Conservation (phyloP, 2,888 invertebrate species). For the Azorinus chamasolen region DNA sequence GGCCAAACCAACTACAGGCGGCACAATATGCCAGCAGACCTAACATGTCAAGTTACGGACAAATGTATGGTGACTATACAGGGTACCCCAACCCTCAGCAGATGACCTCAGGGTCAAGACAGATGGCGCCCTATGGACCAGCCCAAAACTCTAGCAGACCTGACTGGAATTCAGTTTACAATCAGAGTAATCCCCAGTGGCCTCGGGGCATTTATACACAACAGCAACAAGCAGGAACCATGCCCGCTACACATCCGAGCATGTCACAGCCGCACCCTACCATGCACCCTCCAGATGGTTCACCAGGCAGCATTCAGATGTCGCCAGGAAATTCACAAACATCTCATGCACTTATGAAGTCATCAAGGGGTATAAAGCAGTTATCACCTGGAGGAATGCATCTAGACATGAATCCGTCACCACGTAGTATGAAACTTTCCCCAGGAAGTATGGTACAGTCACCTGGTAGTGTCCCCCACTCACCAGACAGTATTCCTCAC, state of each 20-base stretch:
- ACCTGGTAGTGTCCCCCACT: slow-evolving; percentile 4
- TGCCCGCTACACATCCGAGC: too few species aligned
- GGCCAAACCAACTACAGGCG: not conserved
- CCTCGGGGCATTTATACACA: too few species aligned
- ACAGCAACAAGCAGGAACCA: too few species aligned
- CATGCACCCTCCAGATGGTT: too few species aligned
- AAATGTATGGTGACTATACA: too few species aligned
- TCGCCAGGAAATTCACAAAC: not conserved
- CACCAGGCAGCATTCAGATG: not conserved
- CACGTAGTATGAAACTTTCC: slow-evolving; percentile 2
- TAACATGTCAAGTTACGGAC: not conserved
- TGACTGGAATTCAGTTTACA: too few species aligned
- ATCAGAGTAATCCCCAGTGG: too few species aligned
- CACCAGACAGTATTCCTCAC: slow-evolving; percentile 13
- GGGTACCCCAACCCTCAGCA: not conserved
- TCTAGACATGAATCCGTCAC: not conserved
- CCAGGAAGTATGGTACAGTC: slow-evolving; percentile 12
- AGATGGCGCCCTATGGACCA: not conserved
- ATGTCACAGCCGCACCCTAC: too few species aligned
- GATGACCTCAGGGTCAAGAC: not conserved
- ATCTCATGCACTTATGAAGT: too few species aligned
- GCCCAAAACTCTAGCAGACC: too few species aligned
- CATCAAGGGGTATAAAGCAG: too few species aligned
- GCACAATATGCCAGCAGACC: slow-evolving; percentile 10
- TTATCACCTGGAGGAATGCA: not conserved